Evolutionary conservation across 2,797 vertebrate genomes (phyloP).

Genomic region (Anomalospiza imberbis): DNA sequence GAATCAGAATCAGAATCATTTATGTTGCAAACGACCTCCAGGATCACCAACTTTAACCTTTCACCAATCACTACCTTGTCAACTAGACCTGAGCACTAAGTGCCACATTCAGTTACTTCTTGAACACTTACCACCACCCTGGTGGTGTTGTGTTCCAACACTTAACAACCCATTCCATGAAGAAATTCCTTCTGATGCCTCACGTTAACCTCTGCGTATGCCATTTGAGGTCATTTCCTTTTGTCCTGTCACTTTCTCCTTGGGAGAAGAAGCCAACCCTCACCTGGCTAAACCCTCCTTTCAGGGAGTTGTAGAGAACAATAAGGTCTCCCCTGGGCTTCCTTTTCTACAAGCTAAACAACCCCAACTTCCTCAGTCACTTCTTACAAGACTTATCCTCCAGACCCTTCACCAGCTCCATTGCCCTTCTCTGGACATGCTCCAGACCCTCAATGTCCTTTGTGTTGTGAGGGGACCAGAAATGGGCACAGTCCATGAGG

Average conservation of each 20-base stretch:
- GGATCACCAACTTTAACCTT: neutral
- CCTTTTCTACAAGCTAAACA: neutral
- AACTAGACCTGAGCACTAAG: neutral
- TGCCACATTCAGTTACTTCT: neutral
- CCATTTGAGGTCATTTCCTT: neutral
- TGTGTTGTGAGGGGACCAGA: neutral
- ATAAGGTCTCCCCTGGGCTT: accelerated
- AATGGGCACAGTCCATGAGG: accelerated
- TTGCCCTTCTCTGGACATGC: neutral
- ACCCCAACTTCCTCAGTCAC: neutral
- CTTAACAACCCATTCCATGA: neutral
- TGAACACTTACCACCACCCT: neutral
- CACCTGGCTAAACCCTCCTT: neutral
- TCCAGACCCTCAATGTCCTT: neutral
- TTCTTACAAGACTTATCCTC: no score
- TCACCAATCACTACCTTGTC: neutral
- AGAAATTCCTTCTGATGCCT: neutral
- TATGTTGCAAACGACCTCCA: neutral
- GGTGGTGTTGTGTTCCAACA: accelerated
- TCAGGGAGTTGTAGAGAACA: neutral
- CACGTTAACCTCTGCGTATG: neutral
- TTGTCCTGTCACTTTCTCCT: no score
- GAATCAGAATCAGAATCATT: neutral
- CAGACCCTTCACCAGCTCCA: neutral
- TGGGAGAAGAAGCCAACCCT: neutral